These are phyloP conservation scores for Lycodopsis pacificus DNA, from an alignment of 2,797 vertebrate species.

Conservation along the genomic window DNA sequence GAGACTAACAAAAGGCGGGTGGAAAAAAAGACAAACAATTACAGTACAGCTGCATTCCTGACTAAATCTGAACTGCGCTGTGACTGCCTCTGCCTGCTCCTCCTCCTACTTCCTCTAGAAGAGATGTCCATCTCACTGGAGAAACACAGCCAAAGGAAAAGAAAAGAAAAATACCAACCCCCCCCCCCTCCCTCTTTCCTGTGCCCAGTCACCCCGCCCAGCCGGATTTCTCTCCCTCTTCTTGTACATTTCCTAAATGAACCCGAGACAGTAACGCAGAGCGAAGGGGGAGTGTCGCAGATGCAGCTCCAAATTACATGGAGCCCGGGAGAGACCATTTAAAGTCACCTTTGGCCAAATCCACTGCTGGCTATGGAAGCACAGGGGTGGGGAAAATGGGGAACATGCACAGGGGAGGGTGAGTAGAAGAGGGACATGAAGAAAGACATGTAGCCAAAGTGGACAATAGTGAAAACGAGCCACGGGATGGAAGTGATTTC, in stretches of 20 bases:
- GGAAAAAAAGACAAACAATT: conserved; percentile 71
- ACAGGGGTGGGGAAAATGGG: conserved; percentile 26
- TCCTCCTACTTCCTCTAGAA: conserved; percentile 82
- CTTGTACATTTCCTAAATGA: conserved; percentile 85
- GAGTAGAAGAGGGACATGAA: conserved; percentile 9
- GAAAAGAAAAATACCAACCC: conserved; percentile 4
- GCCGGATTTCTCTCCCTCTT: conserved; percentile 76
- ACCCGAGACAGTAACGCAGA: conserved; percentile 73
- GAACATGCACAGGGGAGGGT: conserved; percentile 35
- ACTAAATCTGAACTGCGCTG: conserved; percentile 77
- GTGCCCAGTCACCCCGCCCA: conserved; percentile 75
- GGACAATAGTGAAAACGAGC: conserved; percentile 22
- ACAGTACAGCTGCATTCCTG: conserved; percentile 84
- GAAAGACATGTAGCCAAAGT: conserved; percentile 1
- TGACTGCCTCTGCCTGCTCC: conserved; percentile 71
- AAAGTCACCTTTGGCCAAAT: conserved; percentile 72
- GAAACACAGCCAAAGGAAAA: conserved; percentile 74
- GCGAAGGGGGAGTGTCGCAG: conserved; percentile 73
- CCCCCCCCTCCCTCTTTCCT: conserved; percentile 38
- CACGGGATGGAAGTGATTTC: conserved; percentile 37
- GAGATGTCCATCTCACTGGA: conserved; percentile 72
- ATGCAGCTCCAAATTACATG: conserved; percentile 75
- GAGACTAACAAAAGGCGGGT: conserved; percentile 59
- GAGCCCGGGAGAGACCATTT: conserved; percentile 67
- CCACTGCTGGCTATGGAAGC: conserved; percentile 63